Percentiles rank a stretch among this genome's conserved stretches.
Conservation (phyloP, 1,140 invertebrate genomes). For the Saxidomus purpurata region DNA sequence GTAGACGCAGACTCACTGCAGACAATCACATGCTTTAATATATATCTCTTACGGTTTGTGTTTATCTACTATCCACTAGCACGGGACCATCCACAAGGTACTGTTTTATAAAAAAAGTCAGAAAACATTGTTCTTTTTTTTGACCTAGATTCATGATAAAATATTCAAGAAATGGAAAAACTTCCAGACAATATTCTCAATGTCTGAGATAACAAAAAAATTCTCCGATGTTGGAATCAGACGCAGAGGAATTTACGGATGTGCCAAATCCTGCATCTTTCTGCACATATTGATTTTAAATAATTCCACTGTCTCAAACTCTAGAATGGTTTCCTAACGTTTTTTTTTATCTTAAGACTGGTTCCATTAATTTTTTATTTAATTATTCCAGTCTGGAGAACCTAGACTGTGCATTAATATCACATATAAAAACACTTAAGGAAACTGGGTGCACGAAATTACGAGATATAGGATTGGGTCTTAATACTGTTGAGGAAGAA, state of each 20-base stretch:
- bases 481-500: not conserved
- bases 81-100: too few species aligned
- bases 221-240: constrained; percentile 13
- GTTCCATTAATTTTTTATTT: constrained; percentile 42
- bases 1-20: too few species aligned
- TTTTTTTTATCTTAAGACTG: constrained; percentile 34
- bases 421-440: constrained; percentile 29
- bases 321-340: constrained; percentile 10
- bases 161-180: constrained; percentile 3
- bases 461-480: not conserved
- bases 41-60: too few species aligned
- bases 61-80: too few species aligned
- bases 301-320: constrained; percentile 37
- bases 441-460: not conserved
- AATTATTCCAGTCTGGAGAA: constrained; percentile 11
- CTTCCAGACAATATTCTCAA: not conserved
- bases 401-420: constrained; percentile 23
- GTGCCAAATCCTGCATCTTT: constrained; percentile 50
- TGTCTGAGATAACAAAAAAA: constrained; percentile 17
- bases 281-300: constrained; percentile 52
- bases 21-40: too few species aligned
- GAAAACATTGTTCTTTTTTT: not conserved
- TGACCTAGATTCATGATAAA: not conserved
- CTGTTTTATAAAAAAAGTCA: not conserved
- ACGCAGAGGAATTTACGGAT: constrained; percentile 35